These are phyloP conservation scores for Actinia tenebrosa DNA, from an alignment of 64 coral and sea anemone genomes.

Conservation along the genomic window DNA sequence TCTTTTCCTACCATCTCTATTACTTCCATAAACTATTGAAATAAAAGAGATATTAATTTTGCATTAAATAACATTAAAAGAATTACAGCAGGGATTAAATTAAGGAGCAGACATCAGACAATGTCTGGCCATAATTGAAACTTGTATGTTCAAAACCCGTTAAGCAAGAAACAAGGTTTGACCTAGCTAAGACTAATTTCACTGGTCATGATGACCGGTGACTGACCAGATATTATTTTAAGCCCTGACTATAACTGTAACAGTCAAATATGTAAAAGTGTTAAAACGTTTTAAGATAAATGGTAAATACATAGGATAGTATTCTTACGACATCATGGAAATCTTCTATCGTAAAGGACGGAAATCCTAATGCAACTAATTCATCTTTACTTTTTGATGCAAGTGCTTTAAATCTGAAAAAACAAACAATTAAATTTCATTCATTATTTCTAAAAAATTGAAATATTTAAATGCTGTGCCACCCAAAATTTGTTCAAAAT, in stretches of 20 bases:
- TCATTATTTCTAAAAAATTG: background rate
- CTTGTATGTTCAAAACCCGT: too few species aligned
- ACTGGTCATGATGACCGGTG: too few species aligned
- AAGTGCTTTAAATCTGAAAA: constrained; percentile 70
- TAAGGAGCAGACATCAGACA: too few species aligned
- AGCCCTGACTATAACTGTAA: background rate
- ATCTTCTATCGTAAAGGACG: constrained; percentile 93
- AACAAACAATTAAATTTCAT: background rate
- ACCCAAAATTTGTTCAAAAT: too few species aligned
- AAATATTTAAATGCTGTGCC: too few species aligned
- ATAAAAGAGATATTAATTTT: too few species aligned
- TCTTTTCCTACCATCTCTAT: constrained; percentile 46
- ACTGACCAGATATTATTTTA: too few species aligned
- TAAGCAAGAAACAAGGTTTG: too few species aligned
- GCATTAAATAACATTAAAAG: background rate
- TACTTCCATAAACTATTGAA: constrained; percentile 48
- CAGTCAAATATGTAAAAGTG: background rate
- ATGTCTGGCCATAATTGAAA: too few species aligned
- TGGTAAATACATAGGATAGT: too few species aligned
- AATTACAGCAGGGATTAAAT: background rate
- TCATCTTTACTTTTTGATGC: constrained; percentile 97
- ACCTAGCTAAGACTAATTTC: too few species aligned
- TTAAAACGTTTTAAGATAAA: background rate
- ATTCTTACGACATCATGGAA: constrained; percentile 93
- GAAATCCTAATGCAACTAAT: constrained; percentile 81